Evolutionary conservation across 1,140 invertebrate species (phyloP).

Genomic region (Drosophila ercepeae): DNA sequence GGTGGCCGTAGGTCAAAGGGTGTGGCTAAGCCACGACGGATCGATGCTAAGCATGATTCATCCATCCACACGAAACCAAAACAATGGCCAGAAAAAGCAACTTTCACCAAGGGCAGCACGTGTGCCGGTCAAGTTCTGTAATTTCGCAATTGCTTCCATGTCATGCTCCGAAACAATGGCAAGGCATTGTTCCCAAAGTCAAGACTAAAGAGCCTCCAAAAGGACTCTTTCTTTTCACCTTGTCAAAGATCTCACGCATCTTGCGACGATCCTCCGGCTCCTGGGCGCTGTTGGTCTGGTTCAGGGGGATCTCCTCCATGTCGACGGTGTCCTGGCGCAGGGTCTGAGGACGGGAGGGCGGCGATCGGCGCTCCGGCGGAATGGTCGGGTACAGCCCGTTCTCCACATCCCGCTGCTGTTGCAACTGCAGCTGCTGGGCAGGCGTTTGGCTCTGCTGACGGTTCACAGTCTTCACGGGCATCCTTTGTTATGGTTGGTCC

Average conservation of each 20-base stretch:
- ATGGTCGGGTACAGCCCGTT: constrained; percentile 76
- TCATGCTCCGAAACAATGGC: not conserved
- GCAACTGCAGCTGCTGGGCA: constrained; percentile 67
- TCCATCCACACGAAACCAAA: not conserved
- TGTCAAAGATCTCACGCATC: constrained; percentile 72
- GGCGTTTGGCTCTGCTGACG: constrained; percentile 71
- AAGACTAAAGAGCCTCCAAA: no score
- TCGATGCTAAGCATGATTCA: not conserved
- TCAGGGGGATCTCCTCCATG: constrained; percentile 78
- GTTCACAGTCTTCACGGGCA: constrained; percentile 61
- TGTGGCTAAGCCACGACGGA: not conserved
- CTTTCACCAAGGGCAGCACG: not conserved
- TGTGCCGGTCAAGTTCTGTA: not conserved
- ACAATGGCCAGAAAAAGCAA: not conserved
- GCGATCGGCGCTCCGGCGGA: constrained; percentile 59
- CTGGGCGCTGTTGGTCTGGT: constrained; percentile 40
- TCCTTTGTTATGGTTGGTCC: constrained; percentile 4
- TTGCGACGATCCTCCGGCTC: constrained; percentile 73
- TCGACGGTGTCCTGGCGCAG: constrained; percentile 77
- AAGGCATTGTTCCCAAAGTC: not conserved
- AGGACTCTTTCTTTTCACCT: constrained; percentile 36
- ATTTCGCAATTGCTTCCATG: not conserved
- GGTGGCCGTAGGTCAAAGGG: no score
- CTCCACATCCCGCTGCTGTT: constrained; percentile 70
- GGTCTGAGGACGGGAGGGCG: constrained; percentile 55